These are phyloP conservation scores for Anas platyrhynchos DNA, from an alignment of 2,113 vertebrate genomes.

Conservation along the genomic window DNA sequence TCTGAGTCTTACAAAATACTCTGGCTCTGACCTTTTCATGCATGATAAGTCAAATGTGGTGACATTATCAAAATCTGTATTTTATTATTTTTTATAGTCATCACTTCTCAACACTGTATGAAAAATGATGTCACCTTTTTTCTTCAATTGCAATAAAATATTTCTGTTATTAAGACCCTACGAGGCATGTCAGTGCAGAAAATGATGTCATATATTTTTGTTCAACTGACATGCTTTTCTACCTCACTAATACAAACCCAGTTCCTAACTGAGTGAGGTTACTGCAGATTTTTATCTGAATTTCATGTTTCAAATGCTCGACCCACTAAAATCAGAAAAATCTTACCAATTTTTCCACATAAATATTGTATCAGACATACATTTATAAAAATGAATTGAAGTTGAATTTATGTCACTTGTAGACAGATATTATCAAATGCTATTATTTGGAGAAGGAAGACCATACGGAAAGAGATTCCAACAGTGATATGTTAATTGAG, in stretches of 20 bases:
- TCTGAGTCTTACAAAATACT: slow-evolving; percentile 54
- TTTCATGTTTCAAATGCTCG: not conserved
- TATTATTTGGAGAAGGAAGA: not conserved
- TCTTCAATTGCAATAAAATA: slow-evolving; percentile 22
- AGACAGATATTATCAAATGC: not conserved
- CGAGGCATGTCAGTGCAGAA: not conserved
- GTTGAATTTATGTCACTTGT: not conserved
- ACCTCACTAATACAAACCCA: not conserved
- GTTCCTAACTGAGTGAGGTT: not conserved
- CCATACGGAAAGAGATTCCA: not conserved
- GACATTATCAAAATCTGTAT: slow-evolving; percentile 55
- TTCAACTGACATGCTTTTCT: not conserved
- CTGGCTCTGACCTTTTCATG: slow-evolving; percentile 64
- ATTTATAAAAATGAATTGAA: not conserved
- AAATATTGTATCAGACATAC: not conserved
- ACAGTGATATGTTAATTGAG: not conserved
- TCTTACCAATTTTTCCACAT: not conserved
- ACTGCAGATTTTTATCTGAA: not conserved
- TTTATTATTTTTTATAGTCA: slow-evolving; percentile 68
- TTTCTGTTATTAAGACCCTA: not conserved
- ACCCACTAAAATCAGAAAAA: not conserved
- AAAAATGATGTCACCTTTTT: not conserved
- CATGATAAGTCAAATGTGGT: slow-evolving; percentile 57
- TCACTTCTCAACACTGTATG: not conserved
- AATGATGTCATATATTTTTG: not conserved